Evolutionary conservation across 2,113 vertebrate species (phyloP).

Genomic region (Australoheros scitulus): DNA sequence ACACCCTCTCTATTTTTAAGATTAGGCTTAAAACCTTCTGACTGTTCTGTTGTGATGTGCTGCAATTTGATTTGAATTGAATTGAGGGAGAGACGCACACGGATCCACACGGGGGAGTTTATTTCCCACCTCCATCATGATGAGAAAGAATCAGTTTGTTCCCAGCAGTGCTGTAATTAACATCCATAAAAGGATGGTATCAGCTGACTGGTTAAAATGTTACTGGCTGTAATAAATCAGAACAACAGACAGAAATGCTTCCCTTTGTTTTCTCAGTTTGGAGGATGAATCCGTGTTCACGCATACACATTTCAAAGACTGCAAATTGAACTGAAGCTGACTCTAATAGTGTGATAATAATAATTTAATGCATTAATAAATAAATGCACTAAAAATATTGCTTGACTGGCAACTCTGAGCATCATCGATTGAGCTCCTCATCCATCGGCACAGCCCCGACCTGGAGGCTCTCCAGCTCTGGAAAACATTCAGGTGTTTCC

Average conservation of each 20-base stretch:
- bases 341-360: background rate
- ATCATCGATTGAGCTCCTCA: background rate
- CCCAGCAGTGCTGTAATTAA: background rate
- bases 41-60: too few relatives aligned
- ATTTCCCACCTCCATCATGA: background rate
- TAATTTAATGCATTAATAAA: background rate
- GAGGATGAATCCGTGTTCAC: background rate
- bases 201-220: background rate
- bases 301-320: background rate
- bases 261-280: background rate
- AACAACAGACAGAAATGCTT: background rate
- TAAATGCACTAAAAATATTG: background rate
- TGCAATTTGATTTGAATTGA: too few relatives aligned
- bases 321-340: too few relatives aligned
- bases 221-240: background rate
- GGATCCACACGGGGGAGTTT: background rate
- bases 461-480: too few relatives aligned
- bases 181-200: background rate
- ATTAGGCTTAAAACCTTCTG: too few relatives aligned
- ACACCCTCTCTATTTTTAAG: too few relatives aligned
- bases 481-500: too few relatives aligned
- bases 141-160: background rate
- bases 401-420: background rate
- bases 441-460: background rate
- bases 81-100: fast-evolving